A percentile compares a stretch with the other conserved stretches of the same genome.
Conservation (phyloP, 1,140 invertebrate species). For the Bombyx mandarina region DNA sequence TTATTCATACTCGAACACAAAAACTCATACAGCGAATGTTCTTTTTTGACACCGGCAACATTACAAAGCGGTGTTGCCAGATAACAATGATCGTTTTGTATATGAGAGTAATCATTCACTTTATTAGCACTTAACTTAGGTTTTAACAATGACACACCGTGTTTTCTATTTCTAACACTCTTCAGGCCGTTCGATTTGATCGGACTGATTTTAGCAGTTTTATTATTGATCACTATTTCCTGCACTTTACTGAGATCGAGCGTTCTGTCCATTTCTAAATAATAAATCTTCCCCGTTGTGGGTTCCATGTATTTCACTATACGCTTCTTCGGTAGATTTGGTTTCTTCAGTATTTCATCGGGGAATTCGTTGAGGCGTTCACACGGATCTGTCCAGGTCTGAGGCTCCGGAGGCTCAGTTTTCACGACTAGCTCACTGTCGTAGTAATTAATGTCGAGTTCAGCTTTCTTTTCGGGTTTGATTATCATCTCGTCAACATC, state of each 20-base stretch:
- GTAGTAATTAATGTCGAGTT: background rate
- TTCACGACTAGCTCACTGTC: background rate
- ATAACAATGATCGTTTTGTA: slow-evolving; percentile 62
- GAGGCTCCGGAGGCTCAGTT: slow-evolving; percentile 6
- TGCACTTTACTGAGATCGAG: slow-evolving; percentile 49
- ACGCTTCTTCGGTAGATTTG: slow-evolving; percentile 29
- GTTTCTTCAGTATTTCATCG: slow-evolving; percentile 22
- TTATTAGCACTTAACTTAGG: slow-evolving; percentile 34
- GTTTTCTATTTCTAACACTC: slow-evolving; percentile 30
- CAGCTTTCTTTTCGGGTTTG: slow-evolving; percentile 30
- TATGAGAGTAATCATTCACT: slow-evolving; percentile 29
- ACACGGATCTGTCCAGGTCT: background rate
- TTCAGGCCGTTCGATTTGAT: slow-evolving; percentile 43
- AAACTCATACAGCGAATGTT: slow-evolving; percentile 20
- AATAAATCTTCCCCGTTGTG: slow-evolving; percentile 55
- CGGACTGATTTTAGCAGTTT: slow-evolving; percentile 44
- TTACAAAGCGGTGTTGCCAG: slow-evolving; percentile 9
- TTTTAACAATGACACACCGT: slow-evolving; percentile 32
- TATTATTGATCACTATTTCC: slow-evolving; percentile 55
- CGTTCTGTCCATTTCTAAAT: slow-evolving; percentile 54
- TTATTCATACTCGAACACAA: slow-evolving; percentile 23
- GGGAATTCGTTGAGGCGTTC: slow-evolving; percentile 12
- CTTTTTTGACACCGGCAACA: slow-evolving; percentile 15
- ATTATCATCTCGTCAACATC: slow-evolving; percentile 61
- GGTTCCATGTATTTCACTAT: slow-evolving; percentile 63